Evolutionary conservation across 1,140 invertebrate species (phyloP), one percentile per base, ranked within the genome.

Genomic region (Drosophila ohnishii): DNA sequence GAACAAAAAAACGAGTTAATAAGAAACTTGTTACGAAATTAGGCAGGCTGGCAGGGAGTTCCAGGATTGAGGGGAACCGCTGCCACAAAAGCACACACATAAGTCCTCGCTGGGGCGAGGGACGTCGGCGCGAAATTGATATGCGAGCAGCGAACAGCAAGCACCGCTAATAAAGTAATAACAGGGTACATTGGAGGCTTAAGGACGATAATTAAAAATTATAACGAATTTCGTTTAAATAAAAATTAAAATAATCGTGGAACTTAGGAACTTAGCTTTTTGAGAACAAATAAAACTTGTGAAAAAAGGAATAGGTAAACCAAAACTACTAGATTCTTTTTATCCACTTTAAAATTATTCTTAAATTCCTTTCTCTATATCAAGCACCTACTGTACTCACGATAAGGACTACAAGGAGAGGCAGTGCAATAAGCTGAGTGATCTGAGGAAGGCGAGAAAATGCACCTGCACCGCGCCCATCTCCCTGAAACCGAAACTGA

Each of bases 1-100:
- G 14, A 57, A 34, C 13, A 45, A 62, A 57, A 39, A 37, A 57
- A 47, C 56, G 47, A 71, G 59, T 81, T 87, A 87, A 87, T 87
- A 78, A 87, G 84, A 78, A 87, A 87, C 84, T 87, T 88, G 84
- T 87, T 87, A 87, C 67, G 76, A 87, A 88, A 84, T 87, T 87
- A 88, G 84, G 73, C 77, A 80, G 57, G 40, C 30, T 35, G 39
- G 28, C 34, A 35, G 34, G 60, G 32, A 25, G 13, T n/a, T 28
- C 5, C 35, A n/a, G 37, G n/a, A 56, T 48, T 42, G 45, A 11
- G 34, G 44, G 55, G 32, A 59, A 57, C 53, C 61, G 65, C 77
- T 69, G 65, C 53, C 60, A n/a, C 39, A 59, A 65, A 65, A 61
- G 53, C 67, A 81, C 71, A 75, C 65, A 80, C 81, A 86, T 78